Evolutionary conservation across 2,797 vertebrate genomes (phyloP), one percentile per base, ranked within the genome.

Genomic region (Protonibea diacanthus): DNA sequence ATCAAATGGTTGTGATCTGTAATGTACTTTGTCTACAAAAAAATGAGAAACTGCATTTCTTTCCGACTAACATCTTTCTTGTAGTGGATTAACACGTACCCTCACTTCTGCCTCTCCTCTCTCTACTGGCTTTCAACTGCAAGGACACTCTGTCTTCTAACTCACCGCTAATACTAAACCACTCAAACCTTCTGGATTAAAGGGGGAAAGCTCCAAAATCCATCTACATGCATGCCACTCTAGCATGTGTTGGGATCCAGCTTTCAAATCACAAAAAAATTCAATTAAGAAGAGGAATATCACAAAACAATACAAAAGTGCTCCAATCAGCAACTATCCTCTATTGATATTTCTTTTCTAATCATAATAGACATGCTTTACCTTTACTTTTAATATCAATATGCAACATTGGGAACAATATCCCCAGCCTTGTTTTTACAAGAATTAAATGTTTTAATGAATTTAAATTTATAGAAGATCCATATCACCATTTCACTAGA

Each of bases 31-130:
- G 92, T 94, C 91, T 92, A 91, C 88, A 66, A 87, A 86, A 86
- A 90, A 95, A 95, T 96, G 95, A 95, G 95, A 96, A 96, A 95
- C 95, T 96, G 95, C 96, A 95, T 96, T 95, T 95, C 92, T 93
- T 88, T 49, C 90, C 82, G 71, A 95, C 95, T 96, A 96, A 96
- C 95, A 87, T 87, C 80, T 94, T 94, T 94, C 92, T 93, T 91
- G 93, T 96, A 95, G 94, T 93, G 93, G 86, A 93, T 95, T 95
- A 95, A 95, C 92, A 94, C 89, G 89, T 93, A 89, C 87, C 90
- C 81, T 92, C 80, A 89, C 91, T 88, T 86, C 84, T 90, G 94
- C 90, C 91, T 93, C 68, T 93, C 52, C 76, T 92, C 86, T 94
- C 70, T 95, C 91, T 91, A 89, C 94, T 94, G 94, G 93, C 93